Evolutionary conservation across 2,113 vertebrate species (phyloP).

Genomic region (Nerophis lumbriciformis): DNA sequence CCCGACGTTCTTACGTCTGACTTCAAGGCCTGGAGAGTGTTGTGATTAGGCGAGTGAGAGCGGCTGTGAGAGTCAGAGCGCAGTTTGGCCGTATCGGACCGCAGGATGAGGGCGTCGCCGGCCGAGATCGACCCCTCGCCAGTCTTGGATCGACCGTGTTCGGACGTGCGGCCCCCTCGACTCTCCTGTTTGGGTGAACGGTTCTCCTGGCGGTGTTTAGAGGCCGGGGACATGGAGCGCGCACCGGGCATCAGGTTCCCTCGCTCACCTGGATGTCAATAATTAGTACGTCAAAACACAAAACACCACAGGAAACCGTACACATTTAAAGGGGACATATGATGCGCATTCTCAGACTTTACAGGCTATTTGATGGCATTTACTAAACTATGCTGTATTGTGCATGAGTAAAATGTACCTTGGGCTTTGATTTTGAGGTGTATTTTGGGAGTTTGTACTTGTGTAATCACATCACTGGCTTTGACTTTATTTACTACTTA

Average conservation of each 20-base stretch:
- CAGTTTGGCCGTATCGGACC: conserved; percentile 90
- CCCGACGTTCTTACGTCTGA: conserved; percentile 82
- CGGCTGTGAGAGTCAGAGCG: conserved; percentile 94
- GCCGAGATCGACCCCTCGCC: conserved; percentile 80
- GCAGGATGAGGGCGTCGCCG: conserved; percentile 88
- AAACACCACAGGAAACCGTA: background rate
- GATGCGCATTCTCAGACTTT: background rate
- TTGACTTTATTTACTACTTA: too few species aligned
- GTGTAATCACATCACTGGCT: too few species aligned
- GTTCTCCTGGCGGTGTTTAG: conserved; percentile 84
- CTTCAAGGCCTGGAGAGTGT: conserved; percentile 92
- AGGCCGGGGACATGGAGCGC: conserved; percentile 77
- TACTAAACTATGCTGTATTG: background rate
- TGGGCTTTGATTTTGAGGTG: too few species aligned
- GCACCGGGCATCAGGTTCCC: conserved; percentile 77
- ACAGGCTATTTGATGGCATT: too few species aligned
- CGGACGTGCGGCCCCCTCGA: conserved; percentile 77
- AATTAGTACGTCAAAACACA: conserved; percentile 31
- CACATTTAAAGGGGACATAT: background rate
- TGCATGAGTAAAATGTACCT: too few species aligned
- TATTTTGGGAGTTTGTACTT: too few species aligned
- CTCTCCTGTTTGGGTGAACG: conserved; percentile 83
- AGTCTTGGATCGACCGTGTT: conserved; percentile 81
- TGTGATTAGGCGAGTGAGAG: conserved; percentile 95
- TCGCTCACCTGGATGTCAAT: conserved; percentile 79